Conservation (phyloP, 2,113 vertebrate species). For the Austrofundulus limnaeus region DNA sequence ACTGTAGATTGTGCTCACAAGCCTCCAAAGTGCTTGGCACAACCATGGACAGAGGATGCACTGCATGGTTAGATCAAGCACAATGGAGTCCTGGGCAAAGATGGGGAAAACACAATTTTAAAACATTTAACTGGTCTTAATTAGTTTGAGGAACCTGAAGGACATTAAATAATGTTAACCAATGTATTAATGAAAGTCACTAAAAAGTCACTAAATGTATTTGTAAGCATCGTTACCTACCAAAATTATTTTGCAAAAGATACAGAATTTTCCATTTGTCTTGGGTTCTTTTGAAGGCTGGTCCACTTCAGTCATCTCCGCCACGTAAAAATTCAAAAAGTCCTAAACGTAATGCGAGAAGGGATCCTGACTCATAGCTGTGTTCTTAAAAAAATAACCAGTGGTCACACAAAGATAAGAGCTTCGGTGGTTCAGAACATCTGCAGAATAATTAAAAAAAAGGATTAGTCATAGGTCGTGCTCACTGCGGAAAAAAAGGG, state of each 20-base stretch:
- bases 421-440: constrained; percentile 44
- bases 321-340: constrained; percentile 14
- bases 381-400: constrained; percentile 10
- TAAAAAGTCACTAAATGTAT: background rate
- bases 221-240: background rate
- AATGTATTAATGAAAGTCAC: background rate
- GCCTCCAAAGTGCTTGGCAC: constrained; percentile 84
- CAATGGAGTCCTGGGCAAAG: constrained; percentile 80
- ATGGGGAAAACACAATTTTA: background rate
- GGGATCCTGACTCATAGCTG: background rate
- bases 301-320: background rate
- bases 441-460: constrained; percentile 59
- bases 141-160: background rate
- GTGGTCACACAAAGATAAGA: constrained; percentile 14
- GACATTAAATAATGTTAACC: background rate
- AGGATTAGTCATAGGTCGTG: constrained; percentile 74
- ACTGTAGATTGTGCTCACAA: constrained; percentile 62
- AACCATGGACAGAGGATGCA: constrained; percentile 81
- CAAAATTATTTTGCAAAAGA: constrained; percentile 23
- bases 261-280: constrained; percentile 1
- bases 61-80: constrained; percentile 90
- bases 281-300: constrained; percentile 1
- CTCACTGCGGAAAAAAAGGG: constrained; percentile 77
- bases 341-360: constrained; percentile 30
- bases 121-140: constrained; percentile 9